A percentile compares a stretch with the other conserved stretches of the same genome.
Evolutionary conservation across 2,113 vertebrate species (phyloP).

Genomic region (Crotalus helleri): DNA sequence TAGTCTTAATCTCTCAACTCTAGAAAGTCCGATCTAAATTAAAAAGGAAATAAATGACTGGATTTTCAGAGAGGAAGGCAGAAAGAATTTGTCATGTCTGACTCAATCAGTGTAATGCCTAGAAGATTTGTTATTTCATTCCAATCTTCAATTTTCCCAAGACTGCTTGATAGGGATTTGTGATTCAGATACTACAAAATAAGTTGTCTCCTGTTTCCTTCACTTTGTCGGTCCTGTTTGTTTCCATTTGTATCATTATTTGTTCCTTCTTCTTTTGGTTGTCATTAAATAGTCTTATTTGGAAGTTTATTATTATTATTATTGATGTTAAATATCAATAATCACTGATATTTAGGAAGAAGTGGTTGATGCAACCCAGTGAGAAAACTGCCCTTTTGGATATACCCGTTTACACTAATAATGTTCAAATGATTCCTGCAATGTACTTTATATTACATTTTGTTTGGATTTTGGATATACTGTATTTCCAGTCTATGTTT

Average conservation of each 20-base stretch:
- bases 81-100: constrained; percentile 17
- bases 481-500: not conserved
- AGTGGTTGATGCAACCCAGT: not conserved
- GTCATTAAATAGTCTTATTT: constrained; percentile 59
- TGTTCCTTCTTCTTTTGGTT: constrained; percentile 43
- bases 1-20: not conserved
- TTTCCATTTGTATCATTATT: constrained; percentile 54
- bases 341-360: constrained; percentile 44
- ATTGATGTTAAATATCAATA: not conserved
- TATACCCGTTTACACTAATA: constrained; percentile 50
- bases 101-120: constrained; percentile 42
- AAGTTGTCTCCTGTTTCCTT: constrained; percentile 49
- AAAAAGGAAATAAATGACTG: not conserved
- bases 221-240: constrained; percentile 53
- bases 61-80: not conserved
- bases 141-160: constrained; percentile 33
- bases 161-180: constrained; percentile 56
- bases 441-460: constrained; percentile 28
- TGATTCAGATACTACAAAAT: constrained; percentile 61
- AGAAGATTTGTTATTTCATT: constrained; percentile 46
- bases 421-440: constrained; percentile 30
- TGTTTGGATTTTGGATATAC: not conserved
- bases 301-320: not conserved
- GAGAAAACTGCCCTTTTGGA: constrained; percentile 49
- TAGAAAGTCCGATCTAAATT: not conserved